Percentiles rank a stretch among this genome's conserved stretches.
These are phyloP conservation scores for Cuniculus paca DNA, from an alignment of 2,797 vertebrate species.

Conservation along the genomic window DNA sequence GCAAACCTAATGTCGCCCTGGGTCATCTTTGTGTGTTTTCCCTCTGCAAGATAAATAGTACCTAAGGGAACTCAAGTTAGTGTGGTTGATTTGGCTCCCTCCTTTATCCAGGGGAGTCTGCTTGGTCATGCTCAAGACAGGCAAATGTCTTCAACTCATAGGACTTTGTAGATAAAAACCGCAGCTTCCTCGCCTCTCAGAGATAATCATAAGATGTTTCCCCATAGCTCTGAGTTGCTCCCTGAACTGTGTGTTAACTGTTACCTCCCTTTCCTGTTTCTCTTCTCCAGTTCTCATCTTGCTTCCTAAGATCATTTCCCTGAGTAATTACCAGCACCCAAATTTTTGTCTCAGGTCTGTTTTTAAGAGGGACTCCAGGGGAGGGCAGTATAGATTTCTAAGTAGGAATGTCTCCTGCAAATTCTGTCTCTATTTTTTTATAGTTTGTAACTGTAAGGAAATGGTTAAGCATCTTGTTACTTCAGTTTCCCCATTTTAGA, in stretches of 20 bases:
- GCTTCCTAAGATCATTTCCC: not conserved
- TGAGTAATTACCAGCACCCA: not conserved
- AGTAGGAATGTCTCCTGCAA: not conserved
- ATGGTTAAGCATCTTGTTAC: not conserved
- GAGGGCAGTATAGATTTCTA: not conserved
- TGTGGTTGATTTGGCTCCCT: not conserved
- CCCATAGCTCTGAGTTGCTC: not conserved
- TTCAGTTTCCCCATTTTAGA: not conserved
- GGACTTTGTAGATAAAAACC: not conserved
- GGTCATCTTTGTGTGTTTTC: not conserved
- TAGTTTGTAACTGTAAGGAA: constrained; percentile 2
- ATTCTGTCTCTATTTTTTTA: not conserved
- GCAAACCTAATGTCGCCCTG: not conserved
- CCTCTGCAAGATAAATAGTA: fast-evolving
- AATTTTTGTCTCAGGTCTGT: not conserved
- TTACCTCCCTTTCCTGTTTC: not conserved
- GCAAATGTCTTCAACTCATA: not conserved
- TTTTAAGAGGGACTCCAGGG: not conserved
- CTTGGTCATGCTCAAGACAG: not conserved
- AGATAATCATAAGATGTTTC: not conserved
- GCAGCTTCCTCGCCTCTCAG: not conserved
- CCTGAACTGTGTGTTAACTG: not conserved
- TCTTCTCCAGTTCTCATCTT: fast-evolving
- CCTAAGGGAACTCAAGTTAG: too few species aligned
- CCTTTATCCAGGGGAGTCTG: not conserved